These are phyloP conservation scores for Mustela nigripes DNA, from an alignment of 2,113 vertebrate genomes.

Conservation along the genomic window DNA sequence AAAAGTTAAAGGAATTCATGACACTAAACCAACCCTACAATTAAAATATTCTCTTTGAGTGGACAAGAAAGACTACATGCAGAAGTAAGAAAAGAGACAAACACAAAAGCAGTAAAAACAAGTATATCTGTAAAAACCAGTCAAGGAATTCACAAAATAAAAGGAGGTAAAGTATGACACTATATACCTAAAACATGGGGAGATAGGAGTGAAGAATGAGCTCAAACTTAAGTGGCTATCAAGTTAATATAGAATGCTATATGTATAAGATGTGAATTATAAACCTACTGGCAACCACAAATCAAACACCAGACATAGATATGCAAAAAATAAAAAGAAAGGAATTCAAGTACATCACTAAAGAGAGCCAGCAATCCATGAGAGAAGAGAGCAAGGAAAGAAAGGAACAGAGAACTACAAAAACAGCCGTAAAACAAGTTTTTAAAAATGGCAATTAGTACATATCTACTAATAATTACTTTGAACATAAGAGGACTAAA, in stretches of 20 bases:
- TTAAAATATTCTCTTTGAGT: not conserved
- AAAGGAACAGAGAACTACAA: not conserved
- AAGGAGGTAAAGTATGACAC: not conserved
- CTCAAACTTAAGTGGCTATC: not conserved
- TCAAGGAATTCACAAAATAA: not conserved
- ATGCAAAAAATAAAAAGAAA: not conserved
- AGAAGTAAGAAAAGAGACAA: not conserved
- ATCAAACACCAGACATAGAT: not conserved
- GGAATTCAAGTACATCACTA: not conserved
- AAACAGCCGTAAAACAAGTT: not conserved
- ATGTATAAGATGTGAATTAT: not conserved
- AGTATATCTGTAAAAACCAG: not conserved
- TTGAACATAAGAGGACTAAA: not conserved
- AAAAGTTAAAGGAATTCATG: not conserved
- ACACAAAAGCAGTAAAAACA: not conserved
- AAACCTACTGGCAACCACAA: not conserved
- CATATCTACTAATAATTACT: not conserved
- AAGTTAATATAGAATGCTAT: not conserved
- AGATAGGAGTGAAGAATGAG: not conserved
- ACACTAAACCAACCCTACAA: not conserved
- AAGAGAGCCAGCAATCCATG: not conserved
- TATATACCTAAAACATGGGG: not conserved
- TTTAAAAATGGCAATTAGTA: not conserved
- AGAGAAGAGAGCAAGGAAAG: not conserved
- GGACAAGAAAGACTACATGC: not conserved